Evolutionary conservation across 1,140 invertebrate species (phyloP).

Genomic region (Pararge aegeria): DNA sequence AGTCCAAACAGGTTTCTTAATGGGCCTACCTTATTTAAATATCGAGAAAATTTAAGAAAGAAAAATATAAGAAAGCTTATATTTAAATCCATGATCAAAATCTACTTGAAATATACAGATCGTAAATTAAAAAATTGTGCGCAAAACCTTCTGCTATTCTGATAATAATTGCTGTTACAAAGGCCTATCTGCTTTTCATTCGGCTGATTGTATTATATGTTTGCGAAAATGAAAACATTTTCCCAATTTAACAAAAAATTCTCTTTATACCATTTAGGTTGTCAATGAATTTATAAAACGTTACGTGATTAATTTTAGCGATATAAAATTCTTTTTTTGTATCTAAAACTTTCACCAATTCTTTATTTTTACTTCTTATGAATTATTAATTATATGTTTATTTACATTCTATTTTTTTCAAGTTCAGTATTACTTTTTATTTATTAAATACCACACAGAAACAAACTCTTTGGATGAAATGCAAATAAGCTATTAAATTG

Average conservation of each 20-base stretch:
- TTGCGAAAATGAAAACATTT: constrained; percentile 4
- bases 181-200: background rate
- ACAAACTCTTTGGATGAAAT: too few relatives aligned
- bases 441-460: too few relatives aligned
- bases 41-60: too few relatives aligned
- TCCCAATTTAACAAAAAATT: constrained; percentile 1
- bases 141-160: background rate
- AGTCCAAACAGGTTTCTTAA: too few relatives aligned
- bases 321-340: background rate
- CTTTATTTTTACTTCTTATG: too few relatives aligned
- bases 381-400: too few relatives aligned
- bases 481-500: too few relatives aligned
- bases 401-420: too few relatives aligned
- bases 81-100: background rate
- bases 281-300: background rate
- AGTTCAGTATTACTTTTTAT: too few relatives aligned
- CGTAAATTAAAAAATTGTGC: background rate
- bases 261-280: background rate
- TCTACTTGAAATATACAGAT: background rate
- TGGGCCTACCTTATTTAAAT: too few relatives aligned
- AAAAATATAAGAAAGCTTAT: too few relatives aligned
- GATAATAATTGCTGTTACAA: background rate
- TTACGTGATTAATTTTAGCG: background rate
- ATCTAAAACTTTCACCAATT: too few relatives aligned
- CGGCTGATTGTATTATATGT: background rate